Conservation (phyloP, 2,888 invertebrate species). For the Apamea anceps region DNA sequence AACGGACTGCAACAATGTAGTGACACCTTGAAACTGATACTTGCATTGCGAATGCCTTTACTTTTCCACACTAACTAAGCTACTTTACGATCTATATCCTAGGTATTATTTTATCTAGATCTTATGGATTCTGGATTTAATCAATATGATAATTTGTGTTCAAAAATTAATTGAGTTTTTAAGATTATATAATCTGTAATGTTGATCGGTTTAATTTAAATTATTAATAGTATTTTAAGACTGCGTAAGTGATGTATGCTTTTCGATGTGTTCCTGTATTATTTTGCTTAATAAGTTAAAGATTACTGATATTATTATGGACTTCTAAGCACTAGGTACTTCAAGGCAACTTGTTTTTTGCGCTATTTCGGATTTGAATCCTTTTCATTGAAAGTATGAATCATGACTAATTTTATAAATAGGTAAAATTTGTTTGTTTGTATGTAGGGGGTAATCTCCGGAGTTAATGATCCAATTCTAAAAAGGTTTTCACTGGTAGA, state of each 20-base stretch:
- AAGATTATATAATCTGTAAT: neutral
- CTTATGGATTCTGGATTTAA: slow-evolving; percentile 11
- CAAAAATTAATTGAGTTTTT: neutral
- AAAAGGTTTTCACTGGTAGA: too few relatives aligned
- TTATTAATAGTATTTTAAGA: neutral
- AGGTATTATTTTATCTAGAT: slow-evolving; percentile 28
- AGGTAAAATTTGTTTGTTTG: too few relatives aligned
- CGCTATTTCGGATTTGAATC: neutral
- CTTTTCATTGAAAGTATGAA: neutral
- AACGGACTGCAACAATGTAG: slow-evolving; percentile 69
- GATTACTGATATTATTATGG: neutral
- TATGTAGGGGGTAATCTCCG: too few relatives aligned
- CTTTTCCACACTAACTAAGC: slow-evolving; percentile 57
- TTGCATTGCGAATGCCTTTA: slow-evolving; percentile 49
- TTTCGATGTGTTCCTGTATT: neutral
- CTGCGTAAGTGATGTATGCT: neutral
- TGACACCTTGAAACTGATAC: slow-evolving; percentile 66
- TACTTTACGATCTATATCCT: slow-evolving; percentile 44
- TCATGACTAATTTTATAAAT: too few relatives aligned
- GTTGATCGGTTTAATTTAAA: neutral
- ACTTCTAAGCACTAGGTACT: neutral
- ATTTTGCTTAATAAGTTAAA: neutral
- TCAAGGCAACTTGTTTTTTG: neutral
- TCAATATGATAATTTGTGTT: neutral
- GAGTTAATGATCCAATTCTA: too few relatives aligned